phyloP scores from a whole-genome alignment of 2,888 invertebrate species.

The Athalia cordata region DNA sequence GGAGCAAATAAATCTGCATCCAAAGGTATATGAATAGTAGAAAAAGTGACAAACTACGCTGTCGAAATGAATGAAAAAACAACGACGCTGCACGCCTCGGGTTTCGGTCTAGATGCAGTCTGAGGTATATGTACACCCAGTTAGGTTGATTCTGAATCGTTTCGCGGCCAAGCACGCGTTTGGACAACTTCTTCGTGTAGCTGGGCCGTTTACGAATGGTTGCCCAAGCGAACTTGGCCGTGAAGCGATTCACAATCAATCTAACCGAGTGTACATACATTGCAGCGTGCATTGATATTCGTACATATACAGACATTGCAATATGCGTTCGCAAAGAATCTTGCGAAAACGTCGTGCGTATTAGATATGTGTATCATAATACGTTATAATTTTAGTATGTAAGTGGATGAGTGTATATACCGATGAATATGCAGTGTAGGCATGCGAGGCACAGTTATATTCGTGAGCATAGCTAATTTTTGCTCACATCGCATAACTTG shows the following conservation, averaged over 20 bases:
- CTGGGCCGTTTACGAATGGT: too few species aligned
- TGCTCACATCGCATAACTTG: slow-evolving; percentile 25
- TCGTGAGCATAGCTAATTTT: slow-evolving; percentile 25
- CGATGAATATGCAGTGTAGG: not conserved
- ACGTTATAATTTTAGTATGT: not conserved
- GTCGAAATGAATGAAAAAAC: slow-evolving; percentile 16
- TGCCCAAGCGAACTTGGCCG: too few species aligned
- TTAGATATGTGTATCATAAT: slow-evolving; percentile 8
- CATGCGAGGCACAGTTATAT: slow-evolving; percentile 36
- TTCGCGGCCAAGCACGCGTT: too few species aligned
- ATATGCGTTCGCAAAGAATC: slow-evolving; percentile 1
- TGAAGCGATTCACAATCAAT: too few species aligned
- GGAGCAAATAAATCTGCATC: slow-evolving; percentile 5
- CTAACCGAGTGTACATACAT: too few species aligned
- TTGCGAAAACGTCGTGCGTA: slow-evolving; percentile 4
- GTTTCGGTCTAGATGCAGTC: not conserved
- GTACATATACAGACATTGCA: not conserved
- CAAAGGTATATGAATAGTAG: slow-evolving; percentile 10
- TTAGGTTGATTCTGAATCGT: too few species aligned
- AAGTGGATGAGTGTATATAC: not conserved
- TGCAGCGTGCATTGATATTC: not conserved
- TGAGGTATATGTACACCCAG: not conserved
- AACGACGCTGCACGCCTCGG: not conserved
- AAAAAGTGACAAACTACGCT: slow-evolving; percentile 13
- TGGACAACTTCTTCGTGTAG: too few species aligned